phyloP scores from a whole-genome alignment of 2,113 vertebrate species.

The Callithrix jacchus region DNA sequence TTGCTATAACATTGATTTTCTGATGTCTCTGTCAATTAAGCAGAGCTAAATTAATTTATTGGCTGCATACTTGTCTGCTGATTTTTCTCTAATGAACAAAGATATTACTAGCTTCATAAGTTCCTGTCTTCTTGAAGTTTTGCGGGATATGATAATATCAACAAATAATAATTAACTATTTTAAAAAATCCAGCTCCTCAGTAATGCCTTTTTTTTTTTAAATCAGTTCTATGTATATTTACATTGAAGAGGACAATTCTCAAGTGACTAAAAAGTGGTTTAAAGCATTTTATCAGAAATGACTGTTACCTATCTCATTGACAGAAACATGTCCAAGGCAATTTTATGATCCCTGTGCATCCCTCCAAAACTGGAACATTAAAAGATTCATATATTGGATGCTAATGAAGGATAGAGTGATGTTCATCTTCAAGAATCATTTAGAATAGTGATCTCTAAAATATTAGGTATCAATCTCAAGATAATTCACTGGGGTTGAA shows the following conservation, averaged over 20 bases:
- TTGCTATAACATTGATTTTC: background rate
- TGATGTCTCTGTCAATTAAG: slow-evolving; percentile 25
- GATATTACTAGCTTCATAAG: slow-evolving; percentile 24
- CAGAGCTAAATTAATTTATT: slow-evolving; percentile 53
- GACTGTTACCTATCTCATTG: background rate
- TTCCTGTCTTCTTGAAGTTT: slow-evolving; percentile 44
- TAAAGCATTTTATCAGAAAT: slow-evolving; percentile 43
- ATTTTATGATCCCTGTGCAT: background rate
- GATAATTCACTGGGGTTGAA: background rate
- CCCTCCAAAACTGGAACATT: background rate
- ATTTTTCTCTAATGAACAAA: slow-evolving; percentile 33
- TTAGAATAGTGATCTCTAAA: slow-evolving; percentile 9
- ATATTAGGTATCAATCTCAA: background rate
- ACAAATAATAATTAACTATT: slow-evolving; percentile 19
- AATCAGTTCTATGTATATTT: slow-evolving; percentile 9
- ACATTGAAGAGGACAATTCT: slow-evolving; percentile 25
- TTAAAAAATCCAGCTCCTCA: background rate
- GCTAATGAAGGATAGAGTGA: background rate
- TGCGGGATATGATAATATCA: background rate
- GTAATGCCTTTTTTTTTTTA: slow-evolving; percentile 27
- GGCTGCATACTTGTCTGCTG: background rate
- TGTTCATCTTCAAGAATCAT: background rate
- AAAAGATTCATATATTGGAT: background rate
- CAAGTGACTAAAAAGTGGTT: slow-evolving; percentile 15
- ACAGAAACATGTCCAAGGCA: background rate